phyloP scores from a whole-genome alignment of 2,888 invertebrate genomes.

The Chaetogeoica ovagalla region DNA sequence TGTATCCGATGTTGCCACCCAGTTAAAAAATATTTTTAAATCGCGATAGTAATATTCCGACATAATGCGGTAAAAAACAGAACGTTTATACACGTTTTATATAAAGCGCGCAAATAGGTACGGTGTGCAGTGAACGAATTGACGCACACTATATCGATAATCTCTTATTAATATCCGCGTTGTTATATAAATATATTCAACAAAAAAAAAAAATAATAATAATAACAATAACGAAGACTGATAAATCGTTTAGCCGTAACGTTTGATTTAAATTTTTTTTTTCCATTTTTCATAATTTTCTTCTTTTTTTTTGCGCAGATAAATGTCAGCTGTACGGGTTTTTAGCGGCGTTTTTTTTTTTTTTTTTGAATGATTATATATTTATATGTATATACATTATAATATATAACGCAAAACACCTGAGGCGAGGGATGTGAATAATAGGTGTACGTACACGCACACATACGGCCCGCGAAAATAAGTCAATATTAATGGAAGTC shows the following conservation, averaged over 20 bases:
- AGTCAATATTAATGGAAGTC: slow-evolving; percentile 35
- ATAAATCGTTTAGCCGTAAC: slow-evolving; percentile 22
- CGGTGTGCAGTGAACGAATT: background rate
- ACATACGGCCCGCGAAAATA: background rate
- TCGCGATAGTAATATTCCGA: too few relatives aligned
- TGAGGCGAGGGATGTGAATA: background rate
- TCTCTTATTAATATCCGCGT: background rate
- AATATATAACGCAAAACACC: background rate
- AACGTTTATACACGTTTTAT: too few relatives aligned
- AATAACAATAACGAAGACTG: slow-evolving; percentile 12
- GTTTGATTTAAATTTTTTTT: background rate
- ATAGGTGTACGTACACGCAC: background rate
- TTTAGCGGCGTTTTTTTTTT: too few relatives aligned
- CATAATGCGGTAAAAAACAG: too few relatives aligned
- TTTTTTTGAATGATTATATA: too few relatives aligned
- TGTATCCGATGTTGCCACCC: too few relatives aligned
- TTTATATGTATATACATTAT: too few relatives aligned
- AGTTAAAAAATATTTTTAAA: too few relatives aligned
- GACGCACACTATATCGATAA: background rate
- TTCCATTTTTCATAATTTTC: too few relatives aligned
- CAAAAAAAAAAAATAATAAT: background rate
- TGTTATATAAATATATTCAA: too few relatives aligned
- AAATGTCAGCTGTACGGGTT: background rate
- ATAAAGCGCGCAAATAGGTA: too few relatives aligned
- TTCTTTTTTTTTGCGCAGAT: too few relatives aligned